Conservation (phyloP, 2,888 invertebrate species). For the Malthinus flaveolus region DNA sequence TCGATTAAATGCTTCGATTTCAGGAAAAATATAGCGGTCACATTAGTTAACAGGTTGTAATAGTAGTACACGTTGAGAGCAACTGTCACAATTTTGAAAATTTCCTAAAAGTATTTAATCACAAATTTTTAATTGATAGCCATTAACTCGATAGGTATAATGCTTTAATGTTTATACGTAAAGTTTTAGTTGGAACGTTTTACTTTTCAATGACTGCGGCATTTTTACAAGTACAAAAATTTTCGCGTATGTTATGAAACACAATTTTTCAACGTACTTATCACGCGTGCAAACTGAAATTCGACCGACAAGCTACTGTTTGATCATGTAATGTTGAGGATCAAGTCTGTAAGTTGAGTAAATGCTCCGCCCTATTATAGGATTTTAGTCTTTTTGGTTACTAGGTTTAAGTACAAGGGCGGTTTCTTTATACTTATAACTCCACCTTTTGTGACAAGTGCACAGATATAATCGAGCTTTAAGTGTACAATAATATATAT, state of each 20-base stretch:
- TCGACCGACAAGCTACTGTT: conserved; percentile 49
- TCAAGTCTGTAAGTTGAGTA: conserved; percentile 38
- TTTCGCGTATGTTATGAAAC: conserved; percentile 20
- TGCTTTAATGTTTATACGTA: too few relatives aligned
- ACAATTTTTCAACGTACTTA: conserved; percentile 22
- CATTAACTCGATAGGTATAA: too few relatives aligned
- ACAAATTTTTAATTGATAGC: too few relatives aligned
- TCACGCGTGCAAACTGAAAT: conserved; percentile 44
- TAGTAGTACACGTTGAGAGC: too few relatives aligned
- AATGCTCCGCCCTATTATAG: conserved; percentile 23
- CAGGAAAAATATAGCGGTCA: neutral
- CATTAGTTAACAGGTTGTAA: neutral
- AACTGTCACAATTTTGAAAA: too few relatives aligned
- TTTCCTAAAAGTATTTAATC: too few relatives aligned
- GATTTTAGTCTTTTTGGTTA: conserved; percentile 29
- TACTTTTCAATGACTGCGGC: too few relatives aligned
- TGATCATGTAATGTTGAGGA: conserved; percentile 43
- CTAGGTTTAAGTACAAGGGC: conserved; percentile 17
- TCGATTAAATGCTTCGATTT: neutral
- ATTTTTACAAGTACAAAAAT: neutral
- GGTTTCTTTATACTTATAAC: conserved; percentile 14
- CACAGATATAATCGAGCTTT: conserved; percentile 25
- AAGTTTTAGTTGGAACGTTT: too few relatives aligned
- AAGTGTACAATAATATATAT: conserved; percentile 5
- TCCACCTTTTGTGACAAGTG: conserved; percentile 27